Conservation (phyloP, 2,113 vertebrate species). For the Synodontis membranacea region DNA sequence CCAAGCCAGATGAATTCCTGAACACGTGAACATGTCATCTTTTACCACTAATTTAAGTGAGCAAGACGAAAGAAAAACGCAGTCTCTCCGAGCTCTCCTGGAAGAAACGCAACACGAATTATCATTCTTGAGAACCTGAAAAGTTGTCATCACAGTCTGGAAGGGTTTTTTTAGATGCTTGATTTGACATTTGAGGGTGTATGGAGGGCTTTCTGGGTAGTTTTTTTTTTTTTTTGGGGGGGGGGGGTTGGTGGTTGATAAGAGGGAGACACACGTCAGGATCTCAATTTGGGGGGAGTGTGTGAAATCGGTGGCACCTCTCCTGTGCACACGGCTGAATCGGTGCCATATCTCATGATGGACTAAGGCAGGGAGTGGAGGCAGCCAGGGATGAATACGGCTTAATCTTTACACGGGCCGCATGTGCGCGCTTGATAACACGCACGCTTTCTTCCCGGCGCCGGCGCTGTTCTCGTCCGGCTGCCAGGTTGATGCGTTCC, state of each 20-base stretch:
- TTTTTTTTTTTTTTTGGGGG: no score
- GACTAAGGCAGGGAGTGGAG: slow-evolving; percentile 77
- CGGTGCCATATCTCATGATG: slow-evolving; percentile 79
- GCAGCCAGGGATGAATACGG: slow-evolving; percentile 81
- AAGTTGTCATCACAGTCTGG: slow-evolving; percentile 14
- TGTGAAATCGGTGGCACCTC: slow-evolving; percentile 77
- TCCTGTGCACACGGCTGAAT: slow-evolving; percentile 75
- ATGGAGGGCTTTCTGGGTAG: background rate
- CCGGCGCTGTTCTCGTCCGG: slow-evolving; percentile 67
- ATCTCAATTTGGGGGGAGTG: slow-evolving; percentile 66
- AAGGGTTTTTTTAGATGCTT: background rate
- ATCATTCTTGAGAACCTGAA: slow-evolving; percentile 41
- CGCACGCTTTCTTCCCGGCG: slow-evolving; percentile 74
- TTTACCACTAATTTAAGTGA: background rate
- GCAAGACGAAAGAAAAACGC: background rate
- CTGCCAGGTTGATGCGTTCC: slow-evolving; percentile 78
- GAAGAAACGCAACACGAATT: slow-evolving; percentile 66
- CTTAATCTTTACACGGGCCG: slow-evolving; percentile 82
- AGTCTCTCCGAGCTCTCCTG: slow-evolving; percentile 33
- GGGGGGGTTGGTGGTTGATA: slow-evolving; percentile 7
- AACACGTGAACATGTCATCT: background rate
- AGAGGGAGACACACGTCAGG: slow-evolving; percentile 58
- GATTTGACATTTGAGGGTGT: background rate
- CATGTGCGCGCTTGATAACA: slow-evolving; percentile 83
- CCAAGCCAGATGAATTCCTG: slow-evolving; percentile 50